phyloP scores from a whole-genome alignment of 2,888 invertebrate genomes.

The Eucera pruinosa region DNA sequence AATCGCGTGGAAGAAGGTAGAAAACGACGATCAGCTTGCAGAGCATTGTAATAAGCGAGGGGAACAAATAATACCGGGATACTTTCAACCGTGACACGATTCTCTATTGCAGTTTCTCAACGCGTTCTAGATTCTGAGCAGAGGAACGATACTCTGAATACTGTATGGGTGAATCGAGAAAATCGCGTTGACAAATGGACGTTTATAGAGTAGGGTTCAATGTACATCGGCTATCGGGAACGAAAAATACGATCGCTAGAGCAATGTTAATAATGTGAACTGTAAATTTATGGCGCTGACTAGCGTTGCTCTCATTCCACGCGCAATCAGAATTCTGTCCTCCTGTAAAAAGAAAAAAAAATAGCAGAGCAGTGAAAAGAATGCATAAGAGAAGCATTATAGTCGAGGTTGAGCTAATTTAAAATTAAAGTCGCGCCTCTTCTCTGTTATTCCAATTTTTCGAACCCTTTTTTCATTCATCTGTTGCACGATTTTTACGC shows the following conservation, averaged over 20 bases:
- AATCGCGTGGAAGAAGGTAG: no score
- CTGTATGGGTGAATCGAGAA: slow-evolving; percentile 35
- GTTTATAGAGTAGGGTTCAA: slow-evolving; percentile 35
- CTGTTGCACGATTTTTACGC: no score
- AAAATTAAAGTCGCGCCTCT: no score
- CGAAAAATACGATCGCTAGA: slow-evolving; percentile 34
- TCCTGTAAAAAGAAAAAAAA: neutral
- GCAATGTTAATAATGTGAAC: no score
- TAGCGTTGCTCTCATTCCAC: neutral
- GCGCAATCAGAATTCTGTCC: slow-evolving; percentile 5
- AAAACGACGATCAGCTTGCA: no score
- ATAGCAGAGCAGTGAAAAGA: neutral
- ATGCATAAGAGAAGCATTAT: no score
- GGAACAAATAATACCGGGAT: slow-evolving; percentile 20
- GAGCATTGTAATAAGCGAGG: no score
- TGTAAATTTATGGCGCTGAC: slow-evolving; percentile 14
- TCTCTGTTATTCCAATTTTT: no score
- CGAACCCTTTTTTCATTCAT: no score
- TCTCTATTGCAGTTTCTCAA: slow-evolving; percentile 43
- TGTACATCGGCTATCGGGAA: slow-evolving; percentile 29
- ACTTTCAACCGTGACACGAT: slow-evolving; percentile 56
- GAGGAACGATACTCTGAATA: slow-evolving; percentile 39
- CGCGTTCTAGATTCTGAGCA: slow-evolving; percentile 53
- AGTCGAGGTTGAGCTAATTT: neutral
- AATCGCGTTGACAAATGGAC: slow-evolving; percentile 43